Base-by-base conservation (phyloP, 2,888 invertebrate species). In the Noctuana brunneofusca region DNA sequence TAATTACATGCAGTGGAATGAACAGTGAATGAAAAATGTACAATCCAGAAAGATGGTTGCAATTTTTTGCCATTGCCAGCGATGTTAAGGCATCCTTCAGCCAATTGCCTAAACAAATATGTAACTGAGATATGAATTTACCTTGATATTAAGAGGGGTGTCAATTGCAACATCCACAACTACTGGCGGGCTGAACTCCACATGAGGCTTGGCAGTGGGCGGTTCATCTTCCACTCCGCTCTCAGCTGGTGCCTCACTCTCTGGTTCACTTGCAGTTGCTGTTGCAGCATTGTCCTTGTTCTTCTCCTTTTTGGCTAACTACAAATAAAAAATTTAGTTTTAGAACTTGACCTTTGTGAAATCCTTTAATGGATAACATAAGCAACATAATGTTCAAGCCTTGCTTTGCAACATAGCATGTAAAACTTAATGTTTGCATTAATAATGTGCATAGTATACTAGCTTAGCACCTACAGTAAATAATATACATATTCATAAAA, bases 131-230 rank as follows among this genome's bases (percentile, higher is more conserved):
- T 35, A 48, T 48, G 22, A 49, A 27, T 32, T 57, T 68, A 71
- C 89, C 87, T 88, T 90, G 69, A 93, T 92, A 84, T 92, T 92
- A 14, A 82, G 84, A 62, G 86, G 83, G 46, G 85, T 80, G 66
- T 93, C 93, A 59, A 92, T 85, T 27, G 93, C 86, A 54, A 94
- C 87, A 73, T 95, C 94, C 38, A 94, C 93, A 48, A 94, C 93
- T 38, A 93, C 92, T 64, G 95, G 93, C 67, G 95, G 94, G 69
- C 75, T 71, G 71, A 96, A 95, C 73, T 96, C 96, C 6, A 96
- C 95, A 80, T 95, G 95, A 16, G 79, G 83, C 70, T 87, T 89
- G 48, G 73, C 71, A 0, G 73, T 62, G 38, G 76, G 71, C 0
- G 73, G 62, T 24, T 92, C 92, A 65, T 92, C 91, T 55, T 92